Evolutionary conservation across 2,113 vertebrate species (phyloP).

Genomic region (Platichthys flesus): DNA sequence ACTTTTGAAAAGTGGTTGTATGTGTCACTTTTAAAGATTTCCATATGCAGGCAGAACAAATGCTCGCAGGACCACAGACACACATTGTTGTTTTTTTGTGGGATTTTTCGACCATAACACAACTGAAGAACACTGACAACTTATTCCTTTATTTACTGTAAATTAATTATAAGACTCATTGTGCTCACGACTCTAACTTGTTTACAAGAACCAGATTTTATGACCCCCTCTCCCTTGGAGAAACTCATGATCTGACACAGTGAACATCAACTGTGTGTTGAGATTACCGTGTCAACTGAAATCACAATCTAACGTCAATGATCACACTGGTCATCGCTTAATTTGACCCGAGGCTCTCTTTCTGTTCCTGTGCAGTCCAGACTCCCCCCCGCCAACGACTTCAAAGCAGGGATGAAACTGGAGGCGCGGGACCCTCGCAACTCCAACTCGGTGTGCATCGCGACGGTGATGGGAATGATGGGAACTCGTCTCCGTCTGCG

Average conservation of each 20-base stretch:
- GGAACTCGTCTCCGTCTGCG: conserved; percentile 90
- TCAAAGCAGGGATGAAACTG: conserved; percentile 96
- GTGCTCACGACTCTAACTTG: background rate
- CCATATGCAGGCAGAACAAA: too few relatives aligned
- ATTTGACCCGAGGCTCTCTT: conserved; percentile 1
- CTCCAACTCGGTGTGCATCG: conserved; percentile 92
- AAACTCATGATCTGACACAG: background rate
- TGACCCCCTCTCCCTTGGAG: background rate
- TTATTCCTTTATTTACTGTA: background rate
- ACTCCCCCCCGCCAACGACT: conserved; percentile 91
- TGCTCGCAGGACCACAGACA: background rate
- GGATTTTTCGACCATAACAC: background rate
- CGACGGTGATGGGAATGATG: conserved; percentile 92
- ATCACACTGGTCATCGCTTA: too few relatives aligned
- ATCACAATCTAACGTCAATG: too few relatives aligned
- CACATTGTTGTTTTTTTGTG: background rate
- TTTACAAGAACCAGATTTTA: too few relatives aligned
- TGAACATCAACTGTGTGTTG: too few relatives aligned
- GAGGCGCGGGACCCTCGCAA: conserved; percentile 95
- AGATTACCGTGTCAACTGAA: too few relatives aligned
- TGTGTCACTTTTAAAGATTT: too few relatives aligned
- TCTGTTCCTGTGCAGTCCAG: conserved; percentile 83
- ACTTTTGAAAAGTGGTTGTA: too few relatives aligned
- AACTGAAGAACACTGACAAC: background rate
- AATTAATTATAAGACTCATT: background rate